Conservation (phyloP, 2,797 vertebrate species). For the Siniperca scherzeri region DNA sequence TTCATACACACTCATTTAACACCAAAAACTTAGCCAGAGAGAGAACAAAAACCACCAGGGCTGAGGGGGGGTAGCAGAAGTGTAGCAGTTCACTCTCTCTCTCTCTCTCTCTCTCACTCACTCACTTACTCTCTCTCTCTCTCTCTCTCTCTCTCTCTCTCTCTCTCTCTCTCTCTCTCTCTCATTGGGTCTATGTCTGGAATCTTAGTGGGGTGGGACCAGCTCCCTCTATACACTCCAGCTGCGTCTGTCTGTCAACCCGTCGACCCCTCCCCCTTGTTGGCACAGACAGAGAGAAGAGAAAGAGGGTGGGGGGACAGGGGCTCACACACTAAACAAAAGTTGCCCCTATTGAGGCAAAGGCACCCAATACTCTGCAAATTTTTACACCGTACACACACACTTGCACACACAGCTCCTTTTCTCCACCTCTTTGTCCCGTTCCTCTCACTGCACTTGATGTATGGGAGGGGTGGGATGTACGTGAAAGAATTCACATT, state of each 20-base stretch:
- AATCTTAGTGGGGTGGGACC: slow-evolving; percentile 73
- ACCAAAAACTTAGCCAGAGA: slow-evolving; percentile 66
- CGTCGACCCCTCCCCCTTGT: slow-evolving; percentile 72
- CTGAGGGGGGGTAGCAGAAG: slow-evolving; percentile 61
- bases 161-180: slow-evolving; percentile 21
- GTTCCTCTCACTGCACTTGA: slow-evolving; percentile 78
- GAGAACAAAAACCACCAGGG: slow-evolving; percentile 72
- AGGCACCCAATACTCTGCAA: slow-evolving; percentile 73
- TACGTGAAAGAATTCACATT: slow-evolving; percentile 81
- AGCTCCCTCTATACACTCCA: slow-evolving; percentile 76
- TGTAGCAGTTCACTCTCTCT: slow-evolving; percentile 46
- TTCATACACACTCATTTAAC: slow-evolving; percentile 33
- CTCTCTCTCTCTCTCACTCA: slow-evolving; percentile 2
- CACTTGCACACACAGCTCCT: slow-evolving; percentile 56
- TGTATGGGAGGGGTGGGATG: slow-evolving; percentile 70
- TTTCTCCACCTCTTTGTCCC: slow-evolving; percentile 76
- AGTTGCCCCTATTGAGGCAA: slow-evolving; percentile 74
- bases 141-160: slow-evolving; percentile 39
- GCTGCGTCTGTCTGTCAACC: slow-evolving; percentile 80
- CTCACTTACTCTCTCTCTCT: slow-evolving; percentile 37
- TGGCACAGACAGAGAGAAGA: slow-evolving; percentile 70
- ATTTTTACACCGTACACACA: slow-evolving; percentile 74
- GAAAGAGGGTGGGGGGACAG: slow-evolving; percentile 35
- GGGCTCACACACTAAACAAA: slow-evolving; percentile 77
- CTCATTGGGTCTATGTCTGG: slow-evolving; percentile 70